Evolutionary conservation across 2,888 invertebrate species (phyloP).

Genomic region (Chesias legatella): DNA sequence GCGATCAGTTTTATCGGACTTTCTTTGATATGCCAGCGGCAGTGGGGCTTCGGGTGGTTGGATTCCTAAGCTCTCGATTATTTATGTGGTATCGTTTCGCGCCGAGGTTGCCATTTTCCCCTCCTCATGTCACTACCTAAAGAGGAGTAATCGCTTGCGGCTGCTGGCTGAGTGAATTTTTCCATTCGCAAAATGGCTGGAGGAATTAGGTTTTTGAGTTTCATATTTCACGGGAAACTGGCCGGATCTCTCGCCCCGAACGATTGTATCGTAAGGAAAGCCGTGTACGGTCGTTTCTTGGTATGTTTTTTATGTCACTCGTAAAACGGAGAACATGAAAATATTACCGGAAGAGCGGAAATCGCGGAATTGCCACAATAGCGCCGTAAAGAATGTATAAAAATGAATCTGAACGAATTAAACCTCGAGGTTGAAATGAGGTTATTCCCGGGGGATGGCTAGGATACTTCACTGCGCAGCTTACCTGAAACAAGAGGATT

Average conservation of each 20-base stretch:
- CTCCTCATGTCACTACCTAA: slow-evolving; percentile 59
- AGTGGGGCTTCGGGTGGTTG: slow-evolving; percentile 43
- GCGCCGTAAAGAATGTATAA: slow-evolving; percentile 44
- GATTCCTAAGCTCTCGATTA: slow-evolving; percentile 70
- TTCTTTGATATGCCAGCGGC: slow-evolving; percentile 53
- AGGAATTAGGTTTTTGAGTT: slow-evolving; percentile 63
- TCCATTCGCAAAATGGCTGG: slow-evolving; percentile 68
- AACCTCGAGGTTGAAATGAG: slow-evolving; percentile 20
- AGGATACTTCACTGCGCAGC: slow-evolving; percentile 18
- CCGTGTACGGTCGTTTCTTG: slow-evolving; percentile 39
- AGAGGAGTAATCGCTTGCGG: slow-evolving; percentile 70
- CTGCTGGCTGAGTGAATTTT: slow-evolving; percentile 66
- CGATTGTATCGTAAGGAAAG: slow-evolving; percentile 31
- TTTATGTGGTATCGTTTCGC: slow-evolving; percentile 59
- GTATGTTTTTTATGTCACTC: slow-evolving; percentile 61
- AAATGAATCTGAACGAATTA: slow-evolving; percentile 39
- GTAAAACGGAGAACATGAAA: slow-evolving; percentile 57
- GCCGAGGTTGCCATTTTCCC: slow-evolving; percentile 43
- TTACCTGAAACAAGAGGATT: slow-evolving; percentile 35
- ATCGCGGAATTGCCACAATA: slow-evolving; percentile 53
- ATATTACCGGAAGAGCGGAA: slow-evolving; percentile 49
- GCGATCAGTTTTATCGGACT: slow-evolving; percentile 58
- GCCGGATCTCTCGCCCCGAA: slow-evolving; percentile 34
- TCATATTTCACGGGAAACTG: slow-evolving; percentile 58
- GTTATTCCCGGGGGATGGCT: slow-evolving; percentile 17